Evolutionary conservation across 2,113 vertebrate genomes (phyloP).

Genomic region (Hippocampus guttulatus): DNA sequence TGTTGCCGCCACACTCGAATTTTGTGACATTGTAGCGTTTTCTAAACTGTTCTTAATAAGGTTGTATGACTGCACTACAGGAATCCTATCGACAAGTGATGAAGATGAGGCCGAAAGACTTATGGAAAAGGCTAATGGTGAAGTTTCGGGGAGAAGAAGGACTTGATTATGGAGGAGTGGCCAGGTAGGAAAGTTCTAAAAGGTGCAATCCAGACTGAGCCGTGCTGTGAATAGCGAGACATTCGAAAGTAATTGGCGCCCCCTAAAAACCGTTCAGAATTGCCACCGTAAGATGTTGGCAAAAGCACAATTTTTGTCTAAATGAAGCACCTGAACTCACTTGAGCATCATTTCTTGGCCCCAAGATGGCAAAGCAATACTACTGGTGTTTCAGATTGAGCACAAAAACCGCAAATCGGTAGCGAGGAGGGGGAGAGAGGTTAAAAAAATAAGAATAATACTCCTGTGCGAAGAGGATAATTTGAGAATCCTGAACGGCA

Average conservation of each 20-base stretch:
- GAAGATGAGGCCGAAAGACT: conserved; percentile 99
- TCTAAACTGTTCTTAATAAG: neutral
- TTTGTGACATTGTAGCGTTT: neutral
- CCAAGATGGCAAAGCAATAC: too few relatives aligned
- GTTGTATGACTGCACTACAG: conserved; percentile 57
- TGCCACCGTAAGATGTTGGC: neutral
- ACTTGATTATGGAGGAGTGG: conserved; percentile 96
- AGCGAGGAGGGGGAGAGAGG: too few relatives aligned
- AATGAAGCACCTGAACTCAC: neutral
- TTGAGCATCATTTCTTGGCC: neutral
- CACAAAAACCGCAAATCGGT: too few relatives aligned
- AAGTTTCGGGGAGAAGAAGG: conserved; percentile 98
- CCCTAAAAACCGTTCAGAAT: neutral
- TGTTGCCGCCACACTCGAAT: too few relatives aligned
- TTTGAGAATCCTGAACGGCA: too few relatives aligned
- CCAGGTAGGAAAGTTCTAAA: conserved; percentile 75
- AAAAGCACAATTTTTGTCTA: neutral
- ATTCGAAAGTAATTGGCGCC: neutral
- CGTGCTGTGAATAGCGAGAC: neutral
- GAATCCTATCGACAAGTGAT: conserved; percentile 98
- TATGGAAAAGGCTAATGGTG: conserved; percentile 99
- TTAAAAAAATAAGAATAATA: too few relatives aligned
- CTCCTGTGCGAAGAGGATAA: too few relatives aligned
- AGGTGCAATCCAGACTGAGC: neutral
- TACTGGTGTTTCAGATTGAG: too few relatives aligned